A percentile compares a stretch with the other conserved stretches of the same genome.
These are phyloP conservation scores for Drosophila jambulina DNA, from an alignment of 1,140 invertebrate species.

Conservation along the genomic window DNA sequence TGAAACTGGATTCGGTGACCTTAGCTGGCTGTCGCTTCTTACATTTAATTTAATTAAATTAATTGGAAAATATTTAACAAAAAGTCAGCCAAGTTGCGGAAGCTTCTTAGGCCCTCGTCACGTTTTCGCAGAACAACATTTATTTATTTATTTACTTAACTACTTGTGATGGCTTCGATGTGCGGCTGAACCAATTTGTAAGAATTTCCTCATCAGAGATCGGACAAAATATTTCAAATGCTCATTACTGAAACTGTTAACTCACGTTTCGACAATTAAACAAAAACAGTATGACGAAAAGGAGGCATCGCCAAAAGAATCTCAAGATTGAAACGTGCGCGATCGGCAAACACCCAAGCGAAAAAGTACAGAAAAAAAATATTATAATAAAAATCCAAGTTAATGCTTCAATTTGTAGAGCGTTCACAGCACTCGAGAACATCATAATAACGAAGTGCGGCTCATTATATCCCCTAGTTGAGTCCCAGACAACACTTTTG, in stretches of 20 bases:
- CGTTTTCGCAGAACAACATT: conserved; percentile 46
- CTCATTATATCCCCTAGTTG: conserved; percentile 46
- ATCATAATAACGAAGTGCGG: conserved; percentile 32
- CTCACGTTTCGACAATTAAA: conserved; percentile 77
- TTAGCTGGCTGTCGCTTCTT: conserved; percentile 29
- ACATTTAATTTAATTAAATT: conserved; percentile 52
- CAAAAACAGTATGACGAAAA: conserved; percentile 24
- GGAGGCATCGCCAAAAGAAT: conserved; percentile 56
- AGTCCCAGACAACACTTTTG: conserved; percentile 66
- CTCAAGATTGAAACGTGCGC: conserved; percentile 70
- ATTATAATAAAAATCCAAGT: conserved; percentile 36
- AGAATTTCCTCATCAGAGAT: conserved; percentile 69
- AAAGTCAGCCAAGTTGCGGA: conserved; percentile 35
- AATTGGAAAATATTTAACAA: conserved; percentile 31
- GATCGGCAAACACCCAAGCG: conserved; percentile 62
- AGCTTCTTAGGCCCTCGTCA: conserved; percentile 41
- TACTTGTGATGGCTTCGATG: conserved; percentile 32
- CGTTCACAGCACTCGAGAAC: conserved; percentile 44
- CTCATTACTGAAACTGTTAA: conserved; percentile 76
- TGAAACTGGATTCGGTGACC: conserved; percentile 51
- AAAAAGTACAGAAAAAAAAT: conserved; percentile 28
- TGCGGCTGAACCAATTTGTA: conserved; percentile 68
- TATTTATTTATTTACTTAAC: conserved; percentile 62
- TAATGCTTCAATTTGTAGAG: conserved; percentile 62
- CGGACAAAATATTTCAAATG: conserved; percentile 57